Conservation (phyloP, 2,113 vertebrate species). For the Hoplias malabaricus region DNA sequence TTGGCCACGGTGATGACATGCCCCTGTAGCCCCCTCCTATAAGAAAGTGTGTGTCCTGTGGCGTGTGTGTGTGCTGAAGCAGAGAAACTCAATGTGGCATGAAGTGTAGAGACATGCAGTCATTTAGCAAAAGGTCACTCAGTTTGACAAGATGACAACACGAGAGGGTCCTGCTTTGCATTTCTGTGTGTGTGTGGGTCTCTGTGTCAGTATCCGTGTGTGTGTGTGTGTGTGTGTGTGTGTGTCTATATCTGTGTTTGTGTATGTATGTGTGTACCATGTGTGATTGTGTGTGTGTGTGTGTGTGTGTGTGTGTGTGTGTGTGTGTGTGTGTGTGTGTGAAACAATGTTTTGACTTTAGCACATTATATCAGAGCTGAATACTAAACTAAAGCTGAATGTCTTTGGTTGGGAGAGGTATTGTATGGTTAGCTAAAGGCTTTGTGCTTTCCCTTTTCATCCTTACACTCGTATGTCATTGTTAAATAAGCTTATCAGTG, state of each 20-base stretch:
- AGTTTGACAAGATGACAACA: slow-evolving; percentile 40
- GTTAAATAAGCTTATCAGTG: slow-evolving; percentile 52
- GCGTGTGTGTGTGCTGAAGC: not conserved
- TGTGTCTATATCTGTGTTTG: no score
- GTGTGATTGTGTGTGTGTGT: slow-evolving; percentile 19
- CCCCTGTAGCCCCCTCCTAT: not conserved
- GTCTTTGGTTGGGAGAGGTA: slow-evolving; percentile 38
- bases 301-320: slow-evolving; percentile 12
- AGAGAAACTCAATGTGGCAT: slow-evolving; percentile 30
- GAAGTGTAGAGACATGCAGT: slow-evolving; percentile 25
- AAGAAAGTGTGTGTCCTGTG: not conserved
- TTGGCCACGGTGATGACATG: not conserved
- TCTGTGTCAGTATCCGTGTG: slow-evolving; percentile 18
- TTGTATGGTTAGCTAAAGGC: slow-evolving; percentile 46
- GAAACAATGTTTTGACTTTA: slow-evolving; percentile 32
- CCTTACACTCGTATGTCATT: slow-evolving; percentile 53
- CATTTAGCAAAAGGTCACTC: slow-evolving; percentile 48
- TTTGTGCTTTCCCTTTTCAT: slow-evolving; percentile 51
- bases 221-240: not conserved
- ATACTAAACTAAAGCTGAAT: slow-evolving; percentile 24
- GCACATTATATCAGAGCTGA: slow-evolving; percentile 27
- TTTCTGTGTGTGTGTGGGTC: slow-evolving; percentile 35
- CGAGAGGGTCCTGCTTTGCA: slow-evolving; percentile 38
- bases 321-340: slow-evolving; percentile 17
- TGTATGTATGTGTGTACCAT: slow-evolving; percentile 17